Evolutionary conservation across 2,888 invertebrate species (phyloP), one percentile per base, ranked within the genome.

Genomic region (Rapana venosa): DNA sequence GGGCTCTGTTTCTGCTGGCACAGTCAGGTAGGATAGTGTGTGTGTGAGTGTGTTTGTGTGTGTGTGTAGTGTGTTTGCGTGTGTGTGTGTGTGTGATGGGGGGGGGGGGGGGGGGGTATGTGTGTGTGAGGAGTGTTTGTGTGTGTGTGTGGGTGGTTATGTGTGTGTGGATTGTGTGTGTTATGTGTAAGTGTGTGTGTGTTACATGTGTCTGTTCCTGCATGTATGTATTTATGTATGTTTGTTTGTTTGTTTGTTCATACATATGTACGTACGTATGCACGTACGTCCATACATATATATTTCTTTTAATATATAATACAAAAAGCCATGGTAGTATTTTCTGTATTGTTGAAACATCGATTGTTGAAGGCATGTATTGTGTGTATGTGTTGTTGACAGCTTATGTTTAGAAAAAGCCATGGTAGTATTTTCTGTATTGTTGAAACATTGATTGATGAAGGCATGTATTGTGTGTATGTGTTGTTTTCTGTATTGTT

Each of bases 1-100:
- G 81, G 58, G 88, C 91, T 17, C 79, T 92, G 26, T 90, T 91
- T 11, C 85, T 89, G 36, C 26, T 91, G 88, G 91, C 90, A 0
- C 89, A 88, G n/a, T 86, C 84, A 89, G 90, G 91, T 91, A 58
- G 13, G 32, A 8, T 0, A 32, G 5, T 11, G 35, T 11, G 35
- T 1, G 20, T 32, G 30, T 35, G 35, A 36, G 35, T 36, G 81
- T 32, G 77, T 1, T 30, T 32, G 77, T 77, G 77, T n/a, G 77
- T 77, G 77, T 77, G 77, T 77, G 32, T 77, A 32, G 11, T 13
- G 58, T n/a, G n/a, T n/a, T n/a, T n/a, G n/a, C n/a, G n/a, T n/a
- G n/a, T n/a, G n/a, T n/a, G n/a, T n/a, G n/a, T n/a, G n/a, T n/a
- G 15, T 8, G 58, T 8, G 58, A 15, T 58, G 58, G 58, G 58